Base-by-base conservation (phyloP, 2,113 vertebrate genomes). In the Dipodomys stephensi region DNA sequence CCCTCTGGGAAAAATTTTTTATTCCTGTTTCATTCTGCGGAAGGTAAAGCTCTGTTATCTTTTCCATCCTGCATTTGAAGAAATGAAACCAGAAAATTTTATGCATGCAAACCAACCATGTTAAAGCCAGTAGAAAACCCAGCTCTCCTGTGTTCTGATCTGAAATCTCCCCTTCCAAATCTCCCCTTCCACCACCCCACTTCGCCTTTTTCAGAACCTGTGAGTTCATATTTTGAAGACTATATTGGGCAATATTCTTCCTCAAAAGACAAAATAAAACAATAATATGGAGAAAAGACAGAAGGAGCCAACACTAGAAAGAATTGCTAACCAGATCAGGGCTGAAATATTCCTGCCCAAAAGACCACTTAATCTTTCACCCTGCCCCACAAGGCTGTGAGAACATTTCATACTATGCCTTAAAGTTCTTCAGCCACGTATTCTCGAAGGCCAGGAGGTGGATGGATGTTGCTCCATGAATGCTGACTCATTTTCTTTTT, bases 321-420 rank as follows among this genome's bases (percentile, higher is more conserved):
- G 53, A 57, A 57, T 18, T 57, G 12, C 15, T 57, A 57, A 57
- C 53, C 53, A 57, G 53, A 16, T 11, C 19, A 44, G 3, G 62
- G 32, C 9, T 83, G 65, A 71, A 69, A 27, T 53, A 69, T 76
- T 82, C 87, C 65, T 94, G 28, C 69, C 60, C 44, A 25, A 74
- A 95, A 94, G 2, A 78, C 65, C 57, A 93, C 18, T 88, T 81
- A 67, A 69, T 95, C 62, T 79, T 94, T 74, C 81, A 73, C 71
- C 62, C 12, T 72, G 68, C 49, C 44, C 69, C 22, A 49, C 2
- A 32, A 87, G 44, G 2, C 64, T 68, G 81, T 28, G 27, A 73
- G 65, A 87, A n/a, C 11, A 11, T 69, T 62, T 88, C 49, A 44
- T 78, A 28, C 67, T 27, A 57, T 57, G 4, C 57, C 69, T 88